Conservation (phyloP, 2,797 vertebrate genomes). For the Spinus pinus region DNA sequence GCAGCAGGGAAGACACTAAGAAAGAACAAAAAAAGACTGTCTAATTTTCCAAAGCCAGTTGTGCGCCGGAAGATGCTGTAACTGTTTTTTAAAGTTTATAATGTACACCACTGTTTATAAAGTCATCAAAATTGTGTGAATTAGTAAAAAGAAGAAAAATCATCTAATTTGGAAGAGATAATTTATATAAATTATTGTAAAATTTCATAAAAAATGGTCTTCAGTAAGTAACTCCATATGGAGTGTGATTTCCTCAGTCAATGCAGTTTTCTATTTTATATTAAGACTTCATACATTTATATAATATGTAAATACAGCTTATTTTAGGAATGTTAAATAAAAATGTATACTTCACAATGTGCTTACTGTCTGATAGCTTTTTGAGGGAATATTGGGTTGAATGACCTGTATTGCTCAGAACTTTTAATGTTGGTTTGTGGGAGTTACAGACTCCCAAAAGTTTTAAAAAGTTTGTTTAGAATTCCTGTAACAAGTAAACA, state of each 20-base stretch:
- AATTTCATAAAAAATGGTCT: conserved; percentile 79
- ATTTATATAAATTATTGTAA: conserved; percentile 90
- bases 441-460: background rate
- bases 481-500: background rate
- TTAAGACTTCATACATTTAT: conserved; percentile 85
- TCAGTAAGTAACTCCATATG: conserved; percentile 76
- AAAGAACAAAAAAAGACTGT: conserved; percentile 81
- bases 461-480: background rate
- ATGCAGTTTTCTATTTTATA: conserved; percentile 84
- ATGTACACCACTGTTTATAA: conserved; percentile 74
- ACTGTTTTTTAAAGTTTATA: conserved; percentile 72
- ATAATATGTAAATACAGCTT: conserved; percentile 87
- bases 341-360: conserved; percentile 84
- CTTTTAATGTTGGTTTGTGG: conserved; percentile 1
- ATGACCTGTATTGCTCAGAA: background rate
- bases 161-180: conserved; percentile 80
- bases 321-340: conserved; percentile 94
- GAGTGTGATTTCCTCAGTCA: conserved; percentile 76
- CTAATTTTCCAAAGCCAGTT: conserved; percentile 88
- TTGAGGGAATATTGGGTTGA: conserved; percentile 54
- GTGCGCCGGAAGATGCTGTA: conserved; percentile 90
- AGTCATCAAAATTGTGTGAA: conserved; percentile 72
- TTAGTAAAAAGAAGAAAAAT: conserved; percentile 68
- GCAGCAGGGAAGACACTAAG: conserved; percentile 70
- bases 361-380: conserved; percentile 75